Base-by-base conservation (phyloP, 1,140 invertebrate species). In the Zophobas atratus region DNA sequence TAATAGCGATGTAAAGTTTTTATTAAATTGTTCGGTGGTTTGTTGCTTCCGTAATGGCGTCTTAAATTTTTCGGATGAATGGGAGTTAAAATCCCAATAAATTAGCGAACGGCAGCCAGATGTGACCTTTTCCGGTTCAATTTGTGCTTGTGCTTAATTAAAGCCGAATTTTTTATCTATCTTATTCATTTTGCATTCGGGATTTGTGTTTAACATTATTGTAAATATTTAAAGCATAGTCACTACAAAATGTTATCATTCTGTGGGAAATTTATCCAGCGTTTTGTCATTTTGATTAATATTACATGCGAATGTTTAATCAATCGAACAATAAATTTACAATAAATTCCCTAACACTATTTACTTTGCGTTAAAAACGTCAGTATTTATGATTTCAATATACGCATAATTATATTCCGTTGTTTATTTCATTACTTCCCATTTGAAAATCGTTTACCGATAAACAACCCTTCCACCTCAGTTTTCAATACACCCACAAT, bases 381-480 rank as follows among this genome's bases (percentile, higher is more conserved):
- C 60, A 67, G 60, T 67, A 67, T 67, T 67, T 41, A 67, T 67
- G 60, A 67, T 67, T 67, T 67, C 60, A 67, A 67, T 67, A 67
- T 67, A 67, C 60, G 60, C 60, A 67, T 67, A 67, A 67, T 67
- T 67, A 67, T 67, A 67, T 67, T 67, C 60, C 60, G 38, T 67
- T 67, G 60, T 67, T 67, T 67, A 67, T 43, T 67, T 67, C 60
- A 67, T 67, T 67, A 20, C 60, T 67, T 67, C 39, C 60, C 60
- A 67, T 67, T 67, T 67, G 33, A 43, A 67, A 67, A 67, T 67
- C 60, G 60, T 67, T 67, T 46, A 67, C 60, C 60, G 60, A 67
- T 67, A 41, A 67, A 67, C 60, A 67, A 67, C 60, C 60, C 39
- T 67, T 43, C 20, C 60, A 43, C 39, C 60, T 39, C 60, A 43